These are phyloP conservation scores for Carassius auratus DNA, from an alignment of 2,113 vertebrate genomes.

Conservation along the genomic window DNA sequence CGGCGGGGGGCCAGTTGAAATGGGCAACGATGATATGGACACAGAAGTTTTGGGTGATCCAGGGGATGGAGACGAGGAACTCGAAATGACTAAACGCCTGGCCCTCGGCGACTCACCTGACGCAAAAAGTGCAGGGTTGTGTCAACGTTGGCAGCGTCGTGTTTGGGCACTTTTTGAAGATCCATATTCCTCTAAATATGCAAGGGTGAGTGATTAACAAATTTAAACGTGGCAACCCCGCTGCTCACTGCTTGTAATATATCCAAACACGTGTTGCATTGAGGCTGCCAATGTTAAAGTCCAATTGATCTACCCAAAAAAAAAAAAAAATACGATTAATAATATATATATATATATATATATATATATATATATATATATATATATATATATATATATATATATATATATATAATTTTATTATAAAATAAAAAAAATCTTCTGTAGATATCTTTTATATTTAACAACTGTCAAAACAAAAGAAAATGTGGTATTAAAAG, in stretches of 20 bases:
- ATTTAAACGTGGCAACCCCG: background rate
- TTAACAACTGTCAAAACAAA: background rate
- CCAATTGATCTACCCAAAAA: background rate
- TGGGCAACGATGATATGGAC: constrained; percentile 69
- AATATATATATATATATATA: too few species aligned
- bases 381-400: too few species aligned
- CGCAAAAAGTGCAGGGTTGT: constrained; percentile 80
- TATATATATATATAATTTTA: too few species aligned
- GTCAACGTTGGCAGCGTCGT: constrained; percentile 86
- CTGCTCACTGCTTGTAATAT: too few species aligned
- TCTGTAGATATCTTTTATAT: too few species aligned
- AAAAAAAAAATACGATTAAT: background rate
- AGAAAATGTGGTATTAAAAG: background rate
- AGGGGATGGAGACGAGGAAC: constrained; percentile 85
- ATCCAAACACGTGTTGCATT: background rate
- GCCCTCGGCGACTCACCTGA: constrained; percentile 86
- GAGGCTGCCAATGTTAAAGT: background rate
- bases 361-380: too few species aligned
- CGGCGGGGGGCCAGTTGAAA: constrained; percentile 84
- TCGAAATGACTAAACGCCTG: constrained; percentile 88
- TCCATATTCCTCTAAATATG: constrained; percentile 90
- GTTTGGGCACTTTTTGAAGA: constrained; percentile 92
- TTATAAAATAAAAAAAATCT: too few species aligned
- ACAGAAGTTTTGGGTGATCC: constrained; percentile 84
- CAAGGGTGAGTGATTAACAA: constrained; percentile 81